Conservation (phyloP, 2,797 vertebrate species). For the Periophthalmus magnuspinnatus region DNA sequence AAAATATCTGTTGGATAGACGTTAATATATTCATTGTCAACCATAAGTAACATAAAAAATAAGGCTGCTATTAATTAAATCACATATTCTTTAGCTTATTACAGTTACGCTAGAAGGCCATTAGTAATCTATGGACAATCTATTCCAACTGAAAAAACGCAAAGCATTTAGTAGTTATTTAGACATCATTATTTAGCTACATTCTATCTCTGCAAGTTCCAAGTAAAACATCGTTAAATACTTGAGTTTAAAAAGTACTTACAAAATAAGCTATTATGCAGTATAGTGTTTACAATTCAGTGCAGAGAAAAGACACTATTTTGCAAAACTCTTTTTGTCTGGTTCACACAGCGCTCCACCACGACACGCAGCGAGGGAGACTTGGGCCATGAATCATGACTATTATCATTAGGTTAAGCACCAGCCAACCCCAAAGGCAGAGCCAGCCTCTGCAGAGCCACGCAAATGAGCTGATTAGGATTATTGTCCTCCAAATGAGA, state of each 20-base stretch:
- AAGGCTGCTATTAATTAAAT: background rate
- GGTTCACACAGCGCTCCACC: slow-evolving; percentile 49
- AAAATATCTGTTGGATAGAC: too few species aligned
- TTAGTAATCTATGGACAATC: background rate
- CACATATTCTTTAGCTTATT: background rate
- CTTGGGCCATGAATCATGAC: slow-evolving; percentile 82
- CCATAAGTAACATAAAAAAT: too few species aligned
- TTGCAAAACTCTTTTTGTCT: slow-evolving; percentile 13
- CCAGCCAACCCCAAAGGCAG: slow-evolving; percentile 77
- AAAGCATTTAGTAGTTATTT: background rate
- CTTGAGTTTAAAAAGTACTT: slow-evolving; percentile 14
- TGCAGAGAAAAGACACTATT: slow-evolving; percentile 1
- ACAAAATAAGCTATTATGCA: background rate
- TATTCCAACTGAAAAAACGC: background rate
- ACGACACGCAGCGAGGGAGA: slow-evolving; percentile 69
- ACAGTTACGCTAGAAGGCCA: background rate
- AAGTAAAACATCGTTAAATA: slow-evolving; percentile 3
- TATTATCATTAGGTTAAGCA: slow-evolving; percentile 83
- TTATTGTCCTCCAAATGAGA: slow-evolving; percentile 81
- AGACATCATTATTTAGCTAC: background rate
- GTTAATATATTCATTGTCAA: too few species aligned
- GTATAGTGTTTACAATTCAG: background rate
- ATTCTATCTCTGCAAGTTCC: slow-evolving; percentile 1
- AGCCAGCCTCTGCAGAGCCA: slow-evolving; percentile 71
- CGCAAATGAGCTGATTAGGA: slow-evolving; percentile 80